Conservation (phyloP, 2,888 invertebrate genomes). For the Aleiodes leptofemur region DNA sequence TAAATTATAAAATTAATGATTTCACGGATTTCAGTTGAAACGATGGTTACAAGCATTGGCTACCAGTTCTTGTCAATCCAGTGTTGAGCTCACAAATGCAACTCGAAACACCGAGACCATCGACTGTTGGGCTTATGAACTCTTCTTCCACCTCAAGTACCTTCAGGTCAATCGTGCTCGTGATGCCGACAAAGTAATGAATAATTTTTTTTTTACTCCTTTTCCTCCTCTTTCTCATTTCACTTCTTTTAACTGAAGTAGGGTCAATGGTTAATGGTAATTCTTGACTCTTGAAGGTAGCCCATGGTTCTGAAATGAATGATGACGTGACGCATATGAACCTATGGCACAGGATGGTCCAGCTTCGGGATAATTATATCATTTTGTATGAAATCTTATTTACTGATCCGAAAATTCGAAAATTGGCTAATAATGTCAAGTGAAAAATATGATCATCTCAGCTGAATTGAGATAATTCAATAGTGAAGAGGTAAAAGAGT, state of each 20-base stretch:
- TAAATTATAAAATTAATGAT: constrained; percentile 2
- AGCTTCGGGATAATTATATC: constrained; percentile 69
- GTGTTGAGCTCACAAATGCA: constrained; percentile 60
- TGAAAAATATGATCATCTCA: background rate
- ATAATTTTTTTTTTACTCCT: background rate
- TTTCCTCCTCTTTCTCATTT: background rate
- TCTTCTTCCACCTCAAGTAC: constrained; percentile 69
- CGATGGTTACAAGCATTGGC: constrained; percentile 67
- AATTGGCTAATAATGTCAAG: constrained; percentile 4
- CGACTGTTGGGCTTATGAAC: constrained; percentile 70
- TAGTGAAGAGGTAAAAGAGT: too few relatives aligned
- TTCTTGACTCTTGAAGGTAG: constrained; percentile 43
- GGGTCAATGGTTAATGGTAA: constrained; percentile 25
- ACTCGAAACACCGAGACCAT: constrained; percentile 66
- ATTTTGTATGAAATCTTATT: constrained; percentile 66
- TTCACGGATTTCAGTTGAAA: constrained; percentile 61
- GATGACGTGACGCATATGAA: constrained; percentile 62
- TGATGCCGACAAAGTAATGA: constrained; percentile 61
- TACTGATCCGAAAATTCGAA: constrained; percentile 56
- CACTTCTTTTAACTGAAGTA: background rate
- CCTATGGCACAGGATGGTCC: constrained; percentile 67
- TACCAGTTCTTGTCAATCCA: constrained; percentile 53
- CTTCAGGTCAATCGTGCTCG: constrained; percentile 62
- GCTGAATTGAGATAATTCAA: too few relatives aligned
- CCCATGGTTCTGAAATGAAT: constrained; percentile 48